Base-by-base conservation (phyloP, 2,113 vertebrate species). In the Otocyon megalotis region DNA sequence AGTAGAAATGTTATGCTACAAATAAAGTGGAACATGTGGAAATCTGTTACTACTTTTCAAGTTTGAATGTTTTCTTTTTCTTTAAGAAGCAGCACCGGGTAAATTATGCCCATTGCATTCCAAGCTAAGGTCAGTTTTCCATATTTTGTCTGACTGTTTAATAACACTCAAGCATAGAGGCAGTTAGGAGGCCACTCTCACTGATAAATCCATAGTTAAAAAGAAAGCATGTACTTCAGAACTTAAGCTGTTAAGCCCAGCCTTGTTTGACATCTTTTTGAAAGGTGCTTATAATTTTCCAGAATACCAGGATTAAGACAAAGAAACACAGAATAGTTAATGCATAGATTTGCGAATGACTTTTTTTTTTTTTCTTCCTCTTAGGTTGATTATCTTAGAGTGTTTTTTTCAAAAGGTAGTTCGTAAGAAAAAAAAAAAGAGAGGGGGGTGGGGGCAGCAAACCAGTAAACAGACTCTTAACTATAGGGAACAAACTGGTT, bases 111-210 rank as follows among this genome's bases (percentile, higher is more conserved):
- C 60, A 30, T 54, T 86, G 93, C 30, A 93, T 56, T 32, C 88
- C 74, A 65, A 79, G 35, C 71, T 28, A 80, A 93, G 62, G 74
- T 94, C 48, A 72, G 13, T 54, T 60, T 16, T 96, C 26, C 53
- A 35, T 95, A 67, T 93, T 98, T 97, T 97, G 19, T 97, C 77
- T 95, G 54, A 83, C 76, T 96, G 90, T n/a, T 97, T 96, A 95
- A 43, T 97, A 72, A 96, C 76, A 92, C 56, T 92, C n/a, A 53
- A 84, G 17, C 1, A 1, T 26, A 54, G 63, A 93, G 62, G 90
- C 5, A 90, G 4, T 94, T 30, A 58, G 43, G 72, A 24, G 8
- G 6, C 22, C 90, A 14, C 50, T 85, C 53, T 43, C 62, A 69
- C 30, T 53, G 26, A 26, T 83, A 93, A 95, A 77, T 80, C 48